Percentiles rank a stretch among this genome's conserved stretches.
These are phyloP conservation scores for Anas bahamensis DNA, from an alignment of 2,797 vertebrate species.

Conservation along the genomic window DNA sequence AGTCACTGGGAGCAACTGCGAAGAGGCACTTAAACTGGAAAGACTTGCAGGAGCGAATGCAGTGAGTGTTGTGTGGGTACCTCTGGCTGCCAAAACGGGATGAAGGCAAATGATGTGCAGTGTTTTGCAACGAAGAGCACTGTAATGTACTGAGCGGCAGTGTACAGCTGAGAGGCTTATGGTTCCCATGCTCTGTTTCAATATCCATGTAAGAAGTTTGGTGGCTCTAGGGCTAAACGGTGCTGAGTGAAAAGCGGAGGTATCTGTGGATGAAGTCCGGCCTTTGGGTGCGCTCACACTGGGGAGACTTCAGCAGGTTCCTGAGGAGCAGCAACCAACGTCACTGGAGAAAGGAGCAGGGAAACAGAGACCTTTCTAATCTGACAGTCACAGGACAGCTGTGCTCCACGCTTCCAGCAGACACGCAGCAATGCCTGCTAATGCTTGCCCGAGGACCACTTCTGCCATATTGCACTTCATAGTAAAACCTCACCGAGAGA, in stretches of 20 bases:
- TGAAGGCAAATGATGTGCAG: accelerated
- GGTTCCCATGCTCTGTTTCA: not conserved
- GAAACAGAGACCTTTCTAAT: not conserved
- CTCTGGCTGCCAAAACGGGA: not conserved
- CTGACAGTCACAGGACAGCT: not conserved
- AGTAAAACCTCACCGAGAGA: not conserved
- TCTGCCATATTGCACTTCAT: conserved; percentile 5
- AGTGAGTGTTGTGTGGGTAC: not conserved
- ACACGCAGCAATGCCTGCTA: not conserved
- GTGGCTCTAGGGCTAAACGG: not conserved
- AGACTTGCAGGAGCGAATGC: not conserved
- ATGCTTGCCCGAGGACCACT: not conserved
- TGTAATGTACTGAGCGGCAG: not conserved
- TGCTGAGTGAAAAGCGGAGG: not conserved
- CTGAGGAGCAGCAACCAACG: not conserved
- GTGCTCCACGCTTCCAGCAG: not conserved
- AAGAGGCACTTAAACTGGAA: not conserved
- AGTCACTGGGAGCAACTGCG: not conserved
- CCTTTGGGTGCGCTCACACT: not conserved
- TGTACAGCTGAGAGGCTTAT: accelerated
- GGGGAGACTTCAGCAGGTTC: not conserved
- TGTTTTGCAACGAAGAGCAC: not conserved
- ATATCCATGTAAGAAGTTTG: not conserved
- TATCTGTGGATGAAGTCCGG: not conserved
- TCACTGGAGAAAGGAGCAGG: not conserved